Conservation (phyloP, 2,888 invertebrate species). For the Thysanoteuthis rhombus region DNA sequence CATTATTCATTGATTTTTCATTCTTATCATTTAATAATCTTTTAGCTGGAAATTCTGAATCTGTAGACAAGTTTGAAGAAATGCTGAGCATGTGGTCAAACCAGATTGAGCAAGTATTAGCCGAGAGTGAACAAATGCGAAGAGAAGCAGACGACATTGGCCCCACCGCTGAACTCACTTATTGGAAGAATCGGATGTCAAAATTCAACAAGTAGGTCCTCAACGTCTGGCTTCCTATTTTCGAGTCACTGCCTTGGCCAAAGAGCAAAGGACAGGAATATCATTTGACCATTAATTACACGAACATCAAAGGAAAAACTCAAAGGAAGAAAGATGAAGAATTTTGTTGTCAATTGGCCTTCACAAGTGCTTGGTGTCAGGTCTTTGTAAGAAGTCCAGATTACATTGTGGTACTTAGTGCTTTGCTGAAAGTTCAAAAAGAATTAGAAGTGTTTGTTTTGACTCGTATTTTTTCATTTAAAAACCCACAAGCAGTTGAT, state of each 20-base stretch:
- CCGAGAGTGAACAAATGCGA: constrained; percentile 68
- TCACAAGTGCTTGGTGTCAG: not conserved
- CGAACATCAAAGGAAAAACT: not conserved
- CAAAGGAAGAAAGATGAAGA: constrained; percentile 12
- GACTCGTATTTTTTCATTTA: not conserved
- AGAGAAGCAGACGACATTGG: constrained; percentile 69
- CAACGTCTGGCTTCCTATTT: not conserved
- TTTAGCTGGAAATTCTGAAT: constrained; percentile 65
- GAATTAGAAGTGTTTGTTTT: constrained; percentile 12
- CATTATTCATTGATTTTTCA: not conserved
- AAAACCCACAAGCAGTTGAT: not conserved
- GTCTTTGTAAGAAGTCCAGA: not conserved
- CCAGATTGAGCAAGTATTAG: constrained; percentile 68
- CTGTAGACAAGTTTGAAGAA: constrained; percentile 66
- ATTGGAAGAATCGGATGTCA: constrained; percentile 91
- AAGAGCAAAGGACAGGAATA: not conserved
- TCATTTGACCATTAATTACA: not conserved
- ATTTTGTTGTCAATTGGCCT: constrained; percentile 12
- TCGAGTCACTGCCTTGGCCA: not conserved
- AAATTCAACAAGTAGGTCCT: constrained; percentile 77
- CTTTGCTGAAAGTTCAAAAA: not conserved
- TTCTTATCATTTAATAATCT: not conserved
- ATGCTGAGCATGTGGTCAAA: constrained; percentile 66
- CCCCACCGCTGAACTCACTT: constrained; percentile 78
- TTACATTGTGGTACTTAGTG: not conserved